Evolutionary conservation across 2,113 vertebrate genomes (phyloP).

Genomic region (Dicerorhinus sumatrensis): DNA sequence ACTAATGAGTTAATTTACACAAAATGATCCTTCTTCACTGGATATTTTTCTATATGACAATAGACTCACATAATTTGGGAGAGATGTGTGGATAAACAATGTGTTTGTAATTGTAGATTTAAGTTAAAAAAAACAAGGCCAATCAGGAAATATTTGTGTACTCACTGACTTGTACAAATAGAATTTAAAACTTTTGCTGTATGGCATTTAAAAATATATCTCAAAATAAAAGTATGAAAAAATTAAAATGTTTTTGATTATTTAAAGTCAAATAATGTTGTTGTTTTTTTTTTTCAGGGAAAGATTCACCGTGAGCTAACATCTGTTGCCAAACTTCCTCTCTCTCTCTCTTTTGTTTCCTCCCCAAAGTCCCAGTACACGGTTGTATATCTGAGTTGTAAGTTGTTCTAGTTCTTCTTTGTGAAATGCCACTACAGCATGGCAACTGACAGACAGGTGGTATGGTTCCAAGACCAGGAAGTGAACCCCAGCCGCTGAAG

Average conservation of each 20-base stretch:
- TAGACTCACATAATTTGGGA: background rate
- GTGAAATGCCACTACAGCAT: too few relatives aligned
- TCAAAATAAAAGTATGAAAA: background rate
- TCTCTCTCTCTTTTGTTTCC: too few relatives aligned
- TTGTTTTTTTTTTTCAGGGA: background rate
- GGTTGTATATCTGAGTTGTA: too few relatives aligned
- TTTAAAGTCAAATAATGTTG: background rate
- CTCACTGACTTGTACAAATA: background rate
- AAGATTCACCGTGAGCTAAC: too few relatives aligned
- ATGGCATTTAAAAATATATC: background rate
- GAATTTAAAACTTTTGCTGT: background rate
- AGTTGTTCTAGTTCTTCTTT: too few relatives aligned
- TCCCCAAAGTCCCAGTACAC: too few relatives aligned
- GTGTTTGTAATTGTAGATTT: background rate
- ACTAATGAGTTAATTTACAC: background rate
- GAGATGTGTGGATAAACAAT: background rate
- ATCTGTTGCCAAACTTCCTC: too few relatives aligned
- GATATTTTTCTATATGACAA: background rate
- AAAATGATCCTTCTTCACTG: background rate
- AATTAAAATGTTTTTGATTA: background rate
- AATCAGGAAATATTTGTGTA: background rate
- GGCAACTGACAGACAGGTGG: too few relatives aligned
- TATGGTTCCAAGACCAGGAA: too few relatives aligned
- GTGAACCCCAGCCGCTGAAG: too few relatives aligned
- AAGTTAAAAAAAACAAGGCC: background rate